A percentile compares a stretch with the other conserved stretches of the same genome.
These are phyloP conservation scores for Steatornis caripensis DNA, from an alignment of 2,113 vertebrate genomes.

Conservation along the genomic window DNA sequence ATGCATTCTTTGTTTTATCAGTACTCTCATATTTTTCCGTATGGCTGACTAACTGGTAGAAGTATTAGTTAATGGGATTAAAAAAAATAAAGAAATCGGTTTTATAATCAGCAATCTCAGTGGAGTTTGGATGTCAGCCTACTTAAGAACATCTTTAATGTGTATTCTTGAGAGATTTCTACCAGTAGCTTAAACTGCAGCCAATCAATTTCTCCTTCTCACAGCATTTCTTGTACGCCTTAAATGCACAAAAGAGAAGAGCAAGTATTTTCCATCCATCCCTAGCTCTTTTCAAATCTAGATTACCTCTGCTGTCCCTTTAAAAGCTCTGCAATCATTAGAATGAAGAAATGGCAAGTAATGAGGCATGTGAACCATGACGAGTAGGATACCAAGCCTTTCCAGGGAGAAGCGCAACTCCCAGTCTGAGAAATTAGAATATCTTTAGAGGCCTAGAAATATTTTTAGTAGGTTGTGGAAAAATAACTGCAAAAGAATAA, in stretches of 20 bases:
- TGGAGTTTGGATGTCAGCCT: not conserved
- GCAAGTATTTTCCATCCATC: not conserved
- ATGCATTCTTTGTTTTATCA: not conserved
- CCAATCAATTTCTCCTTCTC: not conserved
- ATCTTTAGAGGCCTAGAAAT: not conserved
- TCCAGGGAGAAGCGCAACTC: not conserved
- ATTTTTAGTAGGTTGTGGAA: not conserved
- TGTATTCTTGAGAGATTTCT: not conserved
- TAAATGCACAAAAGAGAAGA: not conserved
- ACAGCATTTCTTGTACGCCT: not conserved
- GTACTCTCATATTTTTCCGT: not conserved
- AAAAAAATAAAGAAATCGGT: not conserved
- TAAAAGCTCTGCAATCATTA: not conserved
- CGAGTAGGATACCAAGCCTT: not conserved
- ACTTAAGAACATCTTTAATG: not conserved
- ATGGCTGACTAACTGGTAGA: not conserved
- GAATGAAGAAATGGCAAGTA: not conserved
- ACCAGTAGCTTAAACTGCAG: not conserved
- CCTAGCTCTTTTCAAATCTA: not conserved
- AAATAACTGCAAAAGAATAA: not conserved
- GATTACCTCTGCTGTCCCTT: not conserved
- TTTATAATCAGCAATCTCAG: not conserved
- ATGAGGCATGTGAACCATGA: not conserved
- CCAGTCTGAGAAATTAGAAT: conserved; percentile 3
- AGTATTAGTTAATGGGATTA: not conserved